phyloP scores from a whole-genome alignment of 1,140 invertebrate species.

The Scaptomyza graminum region DNA sequence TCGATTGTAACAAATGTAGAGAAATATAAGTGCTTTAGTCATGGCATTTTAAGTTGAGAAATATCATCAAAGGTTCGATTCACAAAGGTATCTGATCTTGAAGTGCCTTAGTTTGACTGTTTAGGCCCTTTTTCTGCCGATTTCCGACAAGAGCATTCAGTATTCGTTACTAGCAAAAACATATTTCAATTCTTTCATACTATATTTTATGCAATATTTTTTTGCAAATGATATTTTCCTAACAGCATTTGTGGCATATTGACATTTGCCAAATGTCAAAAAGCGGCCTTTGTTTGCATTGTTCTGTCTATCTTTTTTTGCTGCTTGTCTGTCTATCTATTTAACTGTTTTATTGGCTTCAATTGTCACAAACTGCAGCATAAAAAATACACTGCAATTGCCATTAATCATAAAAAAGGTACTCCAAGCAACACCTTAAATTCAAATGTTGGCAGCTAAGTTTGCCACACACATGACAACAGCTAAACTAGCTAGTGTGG shows the following conservation, averaged over 20 bases:
- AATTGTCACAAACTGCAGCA: slow-evolving; percentile 19
- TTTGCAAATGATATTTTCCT: slow-evolving; percentile 18
- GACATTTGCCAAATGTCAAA: slow-evolving; percentile 76
- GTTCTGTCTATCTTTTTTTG: slow-evolving; percentile 14
- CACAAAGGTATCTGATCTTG: no score
- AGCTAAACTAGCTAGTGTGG: slow-evolving; percentile 64
- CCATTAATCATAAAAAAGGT: slow-evolving; percentile 43
- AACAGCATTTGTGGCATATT: slow-evolving; percentile 52
- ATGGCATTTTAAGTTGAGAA: no score
- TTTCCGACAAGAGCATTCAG: neutral
- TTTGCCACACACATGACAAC: slow-evolving; percentile 17
- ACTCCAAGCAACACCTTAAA: slow-evolving; percentile 60
- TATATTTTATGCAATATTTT: slow-evolving; percentile 20
- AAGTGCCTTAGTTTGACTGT: no score
- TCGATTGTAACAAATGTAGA: slow-evolving; percentile 21
- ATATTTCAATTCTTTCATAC: neutral
- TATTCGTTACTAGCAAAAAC: neutral
- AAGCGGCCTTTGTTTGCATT: slow-evolving; percentile 51
- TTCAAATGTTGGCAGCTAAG: slow-evolving; percentile 18
- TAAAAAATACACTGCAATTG: neutral
- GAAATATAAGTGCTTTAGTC: neutral
- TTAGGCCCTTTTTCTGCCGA: neutral
- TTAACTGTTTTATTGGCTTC: slow-evolving; percentile 30
- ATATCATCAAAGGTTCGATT: no score
- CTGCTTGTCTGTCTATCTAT: slow-evolving; percentile 9